Conservation (phyloP, 2,888 invertebrate species). For the Galeopsomyia nigrocyanea region DNA sequence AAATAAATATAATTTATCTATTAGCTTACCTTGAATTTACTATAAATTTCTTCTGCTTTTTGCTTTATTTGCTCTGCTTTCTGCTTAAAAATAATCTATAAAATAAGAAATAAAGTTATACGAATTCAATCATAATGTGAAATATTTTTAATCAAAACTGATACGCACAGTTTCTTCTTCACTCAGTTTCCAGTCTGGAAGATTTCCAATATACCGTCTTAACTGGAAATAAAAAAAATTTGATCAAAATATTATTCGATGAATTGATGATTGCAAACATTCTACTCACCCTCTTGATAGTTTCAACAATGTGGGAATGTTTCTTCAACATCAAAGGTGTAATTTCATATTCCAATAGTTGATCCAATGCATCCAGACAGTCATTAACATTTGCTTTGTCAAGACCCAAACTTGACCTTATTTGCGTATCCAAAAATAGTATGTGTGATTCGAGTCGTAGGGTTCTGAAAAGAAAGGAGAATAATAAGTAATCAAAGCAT, state of each 20-base stretch:
- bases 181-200: conserved; percentile 79
- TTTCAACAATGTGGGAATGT: conserved; percentile 84
- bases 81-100: conserved; percentile 72
- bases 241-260: conserved; percentile 17
- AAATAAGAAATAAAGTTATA: conserved; percentile 33
- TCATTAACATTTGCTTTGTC: conserved; percentile 80
- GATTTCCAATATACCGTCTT: conserved; percentile 84
- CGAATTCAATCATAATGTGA: neutral
- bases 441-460: conserved; percentile 77
- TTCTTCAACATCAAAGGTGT: conserved; percentile 85
- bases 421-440: conserved; percentile 76
- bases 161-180: conserved; percentile 72
- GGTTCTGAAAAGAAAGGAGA: conserved; percentile 66
- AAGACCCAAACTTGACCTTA: conserved; percentile 77
- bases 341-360: conserved; percentile 73
- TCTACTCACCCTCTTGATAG: conserved; percentile 75
- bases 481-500: neutral
- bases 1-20: no score
- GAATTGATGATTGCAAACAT: neutral
- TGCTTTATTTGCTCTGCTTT: conserved; percentile 80
- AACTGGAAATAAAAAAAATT: conserved; percentile 64
- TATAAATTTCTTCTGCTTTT: conserved; percentile 76
- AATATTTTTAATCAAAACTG: conserved; percentile 11
- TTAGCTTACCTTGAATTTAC: conserved; percentile 71
- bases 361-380: conserved; percentile 79